phyloP scores from a whole-genome alignment of 1,140 invertebrate genomes.

The Carcinoscorpius rotundicauda region DNA sequence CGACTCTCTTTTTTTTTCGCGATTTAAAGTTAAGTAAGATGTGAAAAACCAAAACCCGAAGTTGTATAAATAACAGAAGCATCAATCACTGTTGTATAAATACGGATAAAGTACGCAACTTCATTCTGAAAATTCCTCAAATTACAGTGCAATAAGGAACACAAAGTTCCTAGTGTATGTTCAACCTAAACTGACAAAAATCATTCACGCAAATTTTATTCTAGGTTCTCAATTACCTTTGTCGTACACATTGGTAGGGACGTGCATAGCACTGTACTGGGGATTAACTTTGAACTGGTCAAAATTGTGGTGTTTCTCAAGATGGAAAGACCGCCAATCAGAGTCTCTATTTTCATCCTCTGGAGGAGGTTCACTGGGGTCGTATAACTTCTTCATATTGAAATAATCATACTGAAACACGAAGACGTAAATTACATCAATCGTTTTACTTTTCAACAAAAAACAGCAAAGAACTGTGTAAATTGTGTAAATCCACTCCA shows the following conservation, averaged over 20 bases:
- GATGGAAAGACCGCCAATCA: constrained; percentile 38
- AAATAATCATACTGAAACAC: constrained; percentile 14
- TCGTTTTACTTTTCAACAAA: background rate
- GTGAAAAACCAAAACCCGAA: too few relatives aligned
- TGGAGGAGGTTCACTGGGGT: constrained; percentile 4
- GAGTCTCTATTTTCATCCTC: constrained; percentile 29
- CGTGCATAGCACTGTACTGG: constrained; percentile 71
- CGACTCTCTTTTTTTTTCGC: too few relatives aligned
- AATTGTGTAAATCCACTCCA: background rate
- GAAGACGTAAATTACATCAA: background rate
- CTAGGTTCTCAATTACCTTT: constrained; percentile 44
- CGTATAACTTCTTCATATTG: constrained; percentile 7
- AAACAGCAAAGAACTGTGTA: background rate
- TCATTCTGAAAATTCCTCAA: too few relatives aligned
- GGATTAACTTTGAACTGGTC: constrained; percentile 65
- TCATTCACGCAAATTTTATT: too few relatives aligned
- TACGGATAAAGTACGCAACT: too few relatives aligned
- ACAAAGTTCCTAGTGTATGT: too few relatives aligned
- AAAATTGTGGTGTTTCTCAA: constrained; percentile 55
- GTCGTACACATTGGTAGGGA: constrained; percentile 88
- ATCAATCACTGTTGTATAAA: too few relatives aligned
- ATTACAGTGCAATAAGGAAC: too few relatives aligned
- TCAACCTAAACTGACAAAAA: too few relatives aligned
- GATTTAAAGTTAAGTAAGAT: too few relatives aligned
- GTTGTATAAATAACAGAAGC: too few relatives aligned